Evolutionary conservation across 2,113 vertebrate genomes (phyloP), one percentile per base, ranked within the genome.

Genomic region (Etia nguti): DNA sequence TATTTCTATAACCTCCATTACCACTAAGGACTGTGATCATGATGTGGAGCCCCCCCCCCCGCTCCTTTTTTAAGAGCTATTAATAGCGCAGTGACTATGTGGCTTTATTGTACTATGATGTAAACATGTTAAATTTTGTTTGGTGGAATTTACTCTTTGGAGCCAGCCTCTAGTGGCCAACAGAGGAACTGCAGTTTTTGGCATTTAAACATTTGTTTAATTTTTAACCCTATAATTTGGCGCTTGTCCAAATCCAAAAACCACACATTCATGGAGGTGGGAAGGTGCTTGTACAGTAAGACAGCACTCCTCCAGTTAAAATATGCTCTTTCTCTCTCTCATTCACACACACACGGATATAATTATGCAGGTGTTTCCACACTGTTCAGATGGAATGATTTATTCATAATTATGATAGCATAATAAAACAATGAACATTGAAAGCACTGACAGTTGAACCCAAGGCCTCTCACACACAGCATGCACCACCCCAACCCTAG

Each of bases 351-450:
- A 10, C 29, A 3, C 20, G 4, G 6, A 81, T 31, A 75, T 20
- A 90, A 90, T 75, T 57, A 93, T 82, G 92, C 65, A 41, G 68
- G 77, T 79, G 56, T 87, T 34, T 59, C 36, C 60, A 90, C 90
- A 18, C 82, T 82, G 83, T 95, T 97, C 95, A 87, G 96, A 97
- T 92, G 97, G 98, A 97, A 98, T 96, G 97, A 96, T 97, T 97
- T 98, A 99, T 99, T 98, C 96, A 97, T 97, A 96, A 96, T 97
- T 96, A 97, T 86, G 96, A 97, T 96, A 97, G 97, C 96, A 97
- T 96, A 96, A 95, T 97, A 97, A 98, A 98, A 98, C 97, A 97
- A 97, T 97, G 94, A 97, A 98, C 97, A 98, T 96, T 96, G 96
- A 97, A 96, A 97, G 96, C 96, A 96, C 94, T 94, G 96, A 96